These are phyloP conservation scores for Babylonia areolata DNA, from an alignment of 1,140 invertebrate species.

Conservation along the genomic window DNA sequence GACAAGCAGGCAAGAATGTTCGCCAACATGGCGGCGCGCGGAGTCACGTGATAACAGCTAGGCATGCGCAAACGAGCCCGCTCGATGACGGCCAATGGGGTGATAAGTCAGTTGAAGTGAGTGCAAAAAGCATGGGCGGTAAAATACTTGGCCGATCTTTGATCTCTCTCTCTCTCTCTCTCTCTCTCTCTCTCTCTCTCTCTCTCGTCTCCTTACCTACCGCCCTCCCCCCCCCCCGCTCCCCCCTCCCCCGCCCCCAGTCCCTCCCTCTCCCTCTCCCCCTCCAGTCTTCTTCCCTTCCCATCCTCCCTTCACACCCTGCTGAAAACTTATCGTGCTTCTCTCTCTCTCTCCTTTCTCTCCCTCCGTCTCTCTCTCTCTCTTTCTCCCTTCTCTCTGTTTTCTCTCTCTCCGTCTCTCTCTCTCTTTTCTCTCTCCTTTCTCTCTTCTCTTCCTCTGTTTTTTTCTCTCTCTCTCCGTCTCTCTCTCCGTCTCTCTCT, in stretches of 20 bases:
- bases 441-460: not conserved
- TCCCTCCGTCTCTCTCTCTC: not conserved
- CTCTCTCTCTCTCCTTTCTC: not conserved
- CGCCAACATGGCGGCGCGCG: not conserved
- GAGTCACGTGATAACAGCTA: conserved; percentile 26
- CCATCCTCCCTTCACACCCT: too few species aligned
- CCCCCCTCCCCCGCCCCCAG: too few species aligned
- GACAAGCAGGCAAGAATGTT: conserved; percentile 6
- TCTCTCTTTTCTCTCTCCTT: not conserved
- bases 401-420: not conserved
- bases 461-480: not conserved
- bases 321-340: too few species aligned
- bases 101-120: conserved; percentile 41
- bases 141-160: not conserved
- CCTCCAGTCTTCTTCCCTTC: too few species aligned
- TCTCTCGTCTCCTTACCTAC: not conserved
- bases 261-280: too few species aligned
- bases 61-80: conserved; percentile 41
- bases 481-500: not conserved
- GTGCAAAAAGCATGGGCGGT: conserved; percentile 31
- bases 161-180: too few species aligned
- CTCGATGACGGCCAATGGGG: conserved; percentile 31
- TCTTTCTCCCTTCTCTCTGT: not conserved
- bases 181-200: not conserved
- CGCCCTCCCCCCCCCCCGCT: not conserved